Evolutionary conservation across 2,113 vertebrate genomes (phyloP).

Genomic region (Procavia capensis): DNA sequence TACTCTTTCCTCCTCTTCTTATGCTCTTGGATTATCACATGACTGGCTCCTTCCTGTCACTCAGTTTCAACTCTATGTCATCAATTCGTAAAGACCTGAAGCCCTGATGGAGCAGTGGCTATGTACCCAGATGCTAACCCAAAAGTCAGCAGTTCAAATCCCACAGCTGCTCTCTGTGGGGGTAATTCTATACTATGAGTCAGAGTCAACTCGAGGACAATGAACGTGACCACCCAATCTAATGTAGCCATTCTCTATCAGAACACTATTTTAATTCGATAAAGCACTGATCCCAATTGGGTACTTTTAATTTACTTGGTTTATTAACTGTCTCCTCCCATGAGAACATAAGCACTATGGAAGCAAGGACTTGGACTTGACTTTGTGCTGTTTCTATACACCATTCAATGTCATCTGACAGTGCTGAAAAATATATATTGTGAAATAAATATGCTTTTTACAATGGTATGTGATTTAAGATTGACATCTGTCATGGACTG

Average conservation of each 20-base stretch:
- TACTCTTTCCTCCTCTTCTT: neutral
- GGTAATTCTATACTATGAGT: no score
- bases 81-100: constrained; percentile 16
- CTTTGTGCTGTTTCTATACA: neutral
- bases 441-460: neutral
- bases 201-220: no score
- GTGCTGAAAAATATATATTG: neutral
- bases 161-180: no score
- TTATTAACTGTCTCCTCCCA: neutral
- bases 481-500: neutral
- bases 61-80: neutral
- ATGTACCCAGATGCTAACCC: no score
- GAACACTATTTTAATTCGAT: neutral
- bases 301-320: neutral
- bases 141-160: no score
- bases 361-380: neutral
- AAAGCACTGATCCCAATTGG: neutral
- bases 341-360: neutral
- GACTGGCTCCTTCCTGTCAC: neutral
- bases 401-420: neutral
- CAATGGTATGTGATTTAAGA: neutral
- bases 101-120: no score
- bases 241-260: neutral
- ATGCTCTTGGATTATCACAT: neutral
- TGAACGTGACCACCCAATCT: neutral